Conservation (phyloP, 30 jellyfish, hydroid and myxozoan genomes). For the Aurelia aurita complex sp. Pacific region DNA sequence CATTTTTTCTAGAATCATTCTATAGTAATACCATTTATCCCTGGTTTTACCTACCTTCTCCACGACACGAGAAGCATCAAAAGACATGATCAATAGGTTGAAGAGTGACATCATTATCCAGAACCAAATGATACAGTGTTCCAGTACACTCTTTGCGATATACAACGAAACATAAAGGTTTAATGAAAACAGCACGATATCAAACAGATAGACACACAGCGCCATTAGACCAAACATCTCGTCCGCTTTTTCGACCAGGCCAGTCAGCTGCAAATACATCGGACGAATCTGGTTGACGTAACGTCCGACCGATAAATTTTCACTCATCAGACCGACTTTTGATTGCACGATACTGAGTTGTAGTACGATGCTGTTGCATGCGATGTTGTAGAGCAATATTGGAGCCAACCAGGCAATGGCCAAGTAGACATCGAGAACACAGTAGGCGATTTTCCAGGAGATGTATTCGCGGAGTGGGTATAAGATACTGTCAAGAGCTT, state of each 20-base stretch:
- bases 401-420: conserved; percentile 36
- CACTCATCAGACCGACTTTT: conserved; percentile 5
- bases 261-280: conserved; percentile 34
- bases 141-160: conserved; percentile 17
- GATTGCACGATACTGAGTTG: conserved; percentile 25
- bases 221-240: conserved; percentile 52
- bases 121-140: conserved; percentile 12
- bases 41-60: conserved; percentile 27
- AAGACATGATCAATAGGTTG: conserved; percentile 32
- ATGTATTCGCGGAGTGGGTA: conserved; percentile 2
- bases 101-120: conserved; percentile 22
- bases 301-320: background rate
- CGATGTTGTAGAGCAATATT: conserved; percentile 1
- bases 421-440: background rate
- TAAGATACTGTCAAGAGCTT: background rate
- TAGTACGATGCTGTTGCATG: conserved; percentile 37
- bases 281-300: conserved; percentile 32
- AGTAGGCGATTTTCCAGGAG: conserved; percentile 1
- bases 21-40: too few species aligned
- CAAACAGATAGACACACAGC: conserved; percentile 32
- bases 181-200: conserved; percentile 46
- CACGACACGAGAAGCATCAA: conserved; percentile 47
- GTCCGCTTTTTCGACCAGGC: conserved; percentile 36
- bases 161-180: conserved; percentile 25
- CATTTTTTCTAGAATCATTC: too few species aligned